These are phyloP conservation scores for Charaxes varanes DNA, from an alignment of 1,140 invertebrate species.

Conservation along the genomic window DNA sequence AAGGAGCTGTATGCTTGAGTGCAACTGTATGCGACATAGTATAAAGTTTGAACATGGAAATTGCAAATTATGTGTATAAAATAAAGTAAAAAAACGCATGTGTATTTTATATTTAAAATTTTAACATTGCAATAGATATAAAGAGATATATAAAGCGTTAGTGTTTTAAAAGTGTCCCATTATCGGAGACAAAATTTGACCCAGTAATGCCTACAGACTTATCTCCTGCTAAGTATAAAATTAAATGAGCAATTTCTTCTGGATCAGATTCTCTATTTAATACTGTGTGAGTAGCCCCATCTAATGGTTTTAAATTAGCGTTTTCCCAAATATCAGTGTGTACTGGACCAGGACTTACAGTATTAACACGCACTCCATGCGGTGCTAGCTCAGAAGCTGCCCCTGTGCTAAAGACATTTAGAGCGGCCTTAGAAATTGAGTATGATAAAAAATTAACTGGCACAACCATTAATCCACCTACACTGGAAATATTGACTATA, in stretches of 20 bases:
- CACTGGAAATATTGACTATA: constrained; percentile 22
- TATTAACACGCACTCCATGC: constrained; percentile 18
- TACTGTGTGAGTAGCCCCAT: not conserved
- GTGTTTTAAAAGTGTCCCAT: no score
- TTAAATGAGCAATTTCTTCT: constrained; percentile 30
- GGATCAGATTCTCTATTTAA: constrained; percentile 10
- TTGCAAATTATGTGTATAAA: no score
- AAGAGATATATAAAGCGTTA: no score
- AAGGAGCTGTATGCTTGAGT: no score
- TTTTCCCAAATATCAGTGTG: constrained; percentile 10
- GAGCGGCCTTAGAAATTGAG: constrained; percentile 16
- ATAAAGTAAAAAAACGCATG: no score
- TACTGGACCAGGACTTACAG: constrained; percentile 13
- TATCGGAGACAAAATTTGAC: constrained; percentile 26
- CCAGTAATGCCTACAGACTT: constrained; percentile 32
- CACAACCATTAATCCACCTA: not conserved
- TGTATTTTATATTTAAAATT: no score
- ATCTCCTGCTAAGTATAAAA: constrained; percentile 28
- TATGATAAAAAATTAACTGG: not conserved
- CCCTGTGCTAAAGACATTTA: constrained; percentile 13
- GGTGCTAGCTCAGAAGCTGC: constrained; percentile 12
- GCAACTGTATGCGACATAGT: no score
- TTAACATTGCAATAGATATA: no score
- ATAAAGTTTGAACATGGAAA: no score
- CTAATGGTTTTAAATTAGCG: not conserved